Base-by-base conservation (phyloP, 2,797 vertebrate species). In the Adrianichthys oophorus region DNA sequence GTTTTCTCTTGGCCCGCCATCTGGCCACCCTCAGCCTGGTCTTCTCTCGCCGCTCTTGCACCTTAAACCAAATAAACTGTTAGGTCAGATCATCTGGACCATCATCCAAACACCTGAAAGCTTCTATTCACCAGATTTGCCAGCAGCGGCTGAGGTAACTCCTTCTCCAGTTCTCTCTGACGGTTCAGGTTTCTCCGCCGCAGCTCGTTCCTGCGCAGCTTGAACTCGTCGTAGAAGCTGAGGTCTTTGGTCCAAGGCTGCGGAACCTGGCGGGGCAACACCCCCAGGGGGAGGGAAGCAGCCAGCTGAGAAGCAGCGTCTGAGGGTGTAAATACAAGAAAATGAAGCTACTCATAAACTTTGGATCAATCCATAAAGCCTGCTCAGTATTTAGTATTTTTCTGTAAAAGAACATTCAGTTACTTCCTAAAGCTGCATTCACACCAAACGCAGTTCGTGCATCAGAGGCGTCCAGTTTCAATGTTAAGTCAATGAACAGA, bases 1-100 rank as follows among this genome's bases (percentile, higher is more conserved):
- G 85, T 62, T 93, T 93, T 68, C 91, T 88, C 26, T 92, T 92
- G 4, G 92, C 92, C 47, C 92, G 85, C 92, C 92, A 93, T 16
- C 90, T 76, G 3, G 92, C 92, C 52, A 93, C 92, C 29, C 92
- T 79, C 65, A 93, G 82, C 2, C 92, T 82, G 52, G 92, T 93
- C 80, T 93, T 93, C 78, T 93, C 92, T 42, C 92, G 72, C 1
- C 92, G 90, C 68, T 88, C 88, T 15, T 81, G 79, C 24, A 87
- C 69, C 88, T 90, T 12, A 37, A 37, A 37, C 10, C 32, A 3
- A 37, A 3, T 4, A 29, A 13, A 37, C 10, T 2, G 32, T 37
- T 12, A 37, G 32, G 3, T 61, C 51, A 66, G 52, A 46, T 55
- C 26, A 32, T 32, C 15, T 13, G 2, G 7, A 52, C 41, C 17